Evolutionary conservation across 2,113 vertebrate species (phyloP), one percentile per base, ranked within the genome.

Genomic region (Tichodroma muraria): DNA sequence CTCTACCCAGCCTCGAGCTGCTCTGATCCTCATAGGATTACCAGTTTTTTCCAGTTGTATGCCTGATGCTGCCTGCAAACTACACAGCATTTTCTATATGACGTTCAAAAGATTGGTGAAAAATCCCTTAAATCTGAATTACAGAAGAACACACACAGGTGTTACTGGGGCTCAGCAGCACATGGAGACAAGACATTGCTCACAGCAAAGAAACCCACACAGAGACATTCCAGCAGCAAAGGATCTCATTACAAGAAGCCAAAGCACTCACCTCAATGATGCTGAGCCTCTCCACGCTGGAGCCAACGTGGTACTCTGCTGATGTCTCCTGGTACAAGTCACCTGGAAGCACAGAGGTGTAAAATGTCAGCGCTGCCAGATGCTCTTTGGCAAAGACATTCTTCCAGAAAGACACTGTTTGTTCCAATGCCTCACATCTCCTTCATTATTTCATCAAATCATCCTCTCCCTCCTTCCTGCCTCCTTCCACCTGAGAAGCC

Each of bases 271-370:
- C 98, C 97, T 99, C 98, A 21, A 98, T 96, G 73, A 97, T 97
- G 89, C 96, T 98, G 73, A 98, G 97, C 89, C 98, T 97, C 78
- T 99, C 98, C 92, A 97, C 97, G 4, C 97, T 98, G 93, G 97
- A 96, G 53, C 96, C 93, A 42, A 98, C 97, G 3, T 93, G 97
- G 89, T 98, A 98, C 69, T 98, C 98, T 76, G 95, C 96, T 14
- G 98, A 87, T 53, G 98, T 97, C 85, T 98, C 98, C 35, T 98
- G 98, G 71, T 97, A 98, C 83, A 98, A 95, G 54, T 98, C 98
- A 93, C 96, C 98, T 99, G 94, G 56, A 94, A 94, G 94, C 73
- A 89, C 77, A 95, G 44, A 89, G 68, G 72, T 50, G 72, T 11
- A 15, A 76, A 53, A 60, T 2, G 4, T 91, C 80, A 92, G 64